Base-by-base conservation (phyloP, 2,888 invertebrate species). In the Phortica okadai region DNA sequence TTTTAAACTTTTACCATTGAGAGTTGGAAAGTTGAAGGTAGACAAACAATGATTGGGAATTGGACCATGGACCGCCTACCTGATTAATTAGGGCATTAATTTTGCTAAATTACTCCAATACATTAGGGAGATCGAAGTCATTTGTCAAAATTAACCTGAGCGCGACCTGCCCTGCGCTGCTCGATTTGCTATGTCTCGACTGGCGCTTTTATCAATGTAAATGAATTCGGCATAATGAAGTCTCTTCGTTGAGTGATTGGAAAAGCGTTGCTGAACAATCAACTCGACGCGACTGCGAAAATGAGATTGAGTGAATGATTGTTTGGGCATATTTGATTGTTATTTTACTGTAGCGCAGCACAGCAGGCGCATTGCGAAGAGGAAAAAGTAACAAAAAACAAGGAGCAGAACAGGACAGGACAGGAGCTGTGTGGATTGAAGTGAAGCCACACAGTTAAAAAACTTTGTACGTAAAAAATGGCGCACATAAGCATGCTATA, bases 81-180 rank as follows among this genome's bases (percentile, higher is more conserved):
- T 90, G 90, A 90, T 90, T 90, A 90, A 90, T 90, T 88, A 83
- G 84, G 82, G 83, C 90, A 90, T 90, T 90, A 89, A 90, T 90
- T 90, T 88, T 89, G 88, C 87, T 89, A 87, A 89, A 90, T 90
- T 89, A 90, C 88, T 84, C 83, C 85, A 87, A 90, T 90, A 88
- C 88, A 88, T 91, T 91, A 89, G 87, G 84, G 85, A 85, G 87
- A 90, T 90, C 90, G 88, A 90, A 90, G 85, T 85, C 83, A 90
- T 90, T 91, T 90, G 87, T 91, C 89, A 90, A 90, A 90, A 90
- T 90, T 90, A 90, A 90, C 89, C 89, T 88, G 86, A 82, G 82
- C 75, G 79, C 79, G 33, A 33, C 54, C 14, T 45, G 45, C 21
- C 45, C n/a, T 33, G 64, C 64, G 8, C 50, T 50, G 14, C 50